phyloP scores from a whole-genome alignment of 23 tunicate species.

The Trididemnum miniatum region DNA sequence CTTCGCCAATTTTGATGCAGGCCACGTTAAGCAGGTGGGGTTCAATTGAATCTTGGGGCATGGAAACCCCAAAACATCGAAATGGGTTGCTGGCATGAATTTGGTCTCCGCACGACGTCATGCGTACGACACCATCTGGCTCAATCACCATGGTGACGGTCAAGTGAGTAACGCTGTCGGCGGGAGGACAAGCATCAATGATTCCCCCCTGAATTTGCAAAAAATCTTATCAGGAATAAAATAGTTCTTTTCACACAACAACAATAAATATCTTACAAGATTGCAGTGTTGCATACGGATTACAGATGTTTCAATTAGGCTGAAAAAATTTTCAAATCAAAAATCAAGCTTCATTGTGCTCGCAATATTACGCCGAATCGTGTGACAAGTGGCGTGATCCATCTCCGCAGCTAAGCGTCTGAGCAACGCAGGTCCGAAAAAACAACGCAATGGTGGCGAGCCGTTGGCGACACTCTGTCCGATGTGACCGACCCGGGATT shows the following conservation, averaged over 20 bases:
- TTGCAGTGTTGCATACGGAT: no score
- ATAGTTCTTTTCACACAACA: not conserved
- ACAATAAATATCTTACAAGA: no score
- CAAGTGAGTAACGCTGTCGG: constrained; percentile 74
- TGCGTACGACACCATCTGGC: constrained; percentile 70
- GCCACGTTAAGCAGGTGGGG: constrained; percentile 49
- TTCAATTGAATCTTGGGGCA: constrained; percentile 92
- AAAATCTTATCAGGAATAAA: not conserved
- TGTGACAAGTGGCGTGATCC: no score
- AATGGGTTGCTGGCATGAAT: constrained; percentile 82
- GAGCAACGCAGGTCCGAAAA: no score
- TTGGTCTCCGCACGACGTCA: constrained; percentile 96
- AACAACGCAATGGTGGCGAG: no score
- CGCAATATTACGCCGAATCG: no score
- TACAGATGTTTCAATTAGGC: no score
- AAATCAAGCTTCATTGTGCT: no score
- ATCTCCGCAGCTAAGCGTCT: no score
- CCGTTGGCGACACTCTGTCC: no score
- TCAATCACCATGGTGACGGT: constrained; percentile 89
- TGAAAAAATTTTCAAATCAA: no score
- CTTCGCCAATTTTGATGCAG: constrained; percentile 79
- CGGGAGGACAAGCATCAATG: constrained; percentile 89
- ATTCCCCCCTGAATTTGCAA: constrained; percentile 71
- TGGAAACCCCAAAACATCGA: constrained; percentile 66
- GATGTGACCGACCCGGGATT: no score